phyloP scores from a whole-genome alignment of 2,888 invertebrate species.

The Andrena chrysosceles region DNA sequence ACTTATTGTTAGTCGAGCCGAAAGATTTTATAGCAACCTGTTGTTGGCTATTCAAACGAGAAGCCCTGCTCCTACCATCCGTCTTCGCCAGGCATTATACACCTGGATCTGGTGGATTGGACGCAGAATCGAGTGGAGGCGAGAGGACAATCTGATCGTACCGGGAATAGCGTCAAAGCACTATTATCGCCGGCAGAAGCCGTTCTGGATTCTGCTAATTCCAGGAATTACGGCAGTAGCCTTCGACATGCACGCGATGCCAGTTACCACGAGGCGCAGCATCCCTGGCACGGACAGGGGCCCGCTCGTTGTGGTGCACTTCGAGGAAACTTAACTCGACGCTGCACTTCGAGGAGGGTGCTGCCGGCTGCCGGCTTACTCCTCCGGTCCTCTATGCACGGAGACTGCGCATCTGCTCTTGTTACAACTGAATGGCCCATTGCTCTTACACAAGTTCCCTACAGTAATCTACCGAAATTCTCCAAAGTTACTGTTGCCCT shows the following conservation, averaged over 20 bases:
- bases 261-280: constrained; percentile 60
- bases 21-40: constrained; percentile 53
- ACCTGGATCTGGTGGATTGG: constrained; percentile 41
- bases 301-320: constrained; percentile 49
- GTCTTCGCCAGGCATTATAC: constrained; percentile 16
- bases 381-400: constrained; percentile 3
- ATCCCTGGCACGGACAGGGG: constrained; percentile 61
- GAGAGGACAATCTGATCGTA: constrained; percentile 60
- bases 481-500: constrained; percentile 32
- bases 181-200: constrained; percentile 61
- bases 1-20: background rate
- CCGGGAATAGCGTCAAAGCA: constrained; percentile 67
- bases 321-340: constrained; percentile 55
- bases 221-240: constrained; percentile 65
- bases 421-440: constrained; percentile 53
- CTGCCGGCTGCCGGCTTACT: background rate
- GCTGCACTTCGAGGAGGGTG: constrained; percentile 33
- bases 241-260: constrained; percentile 65
- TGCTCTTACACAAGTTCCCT: constrained; percentile 52
- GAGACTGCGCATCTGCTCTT: constrained; percentile 53
- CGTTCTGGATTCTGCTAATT: constrained; percentile 69
- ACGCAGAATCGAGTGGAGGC: constrained; percentile 26
- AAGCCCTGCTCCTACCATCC: background rate
- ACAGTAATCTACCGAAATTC: constrained; percentile 42
- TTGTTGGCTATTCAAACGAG: constrained; percentile 44